A percentile compares a stretch with the other conserved stretches of the same genome.
phyloP scores from a whole-genome alignment of 2,113 vertebrate genomes.

The Equus quagga region DNA sequence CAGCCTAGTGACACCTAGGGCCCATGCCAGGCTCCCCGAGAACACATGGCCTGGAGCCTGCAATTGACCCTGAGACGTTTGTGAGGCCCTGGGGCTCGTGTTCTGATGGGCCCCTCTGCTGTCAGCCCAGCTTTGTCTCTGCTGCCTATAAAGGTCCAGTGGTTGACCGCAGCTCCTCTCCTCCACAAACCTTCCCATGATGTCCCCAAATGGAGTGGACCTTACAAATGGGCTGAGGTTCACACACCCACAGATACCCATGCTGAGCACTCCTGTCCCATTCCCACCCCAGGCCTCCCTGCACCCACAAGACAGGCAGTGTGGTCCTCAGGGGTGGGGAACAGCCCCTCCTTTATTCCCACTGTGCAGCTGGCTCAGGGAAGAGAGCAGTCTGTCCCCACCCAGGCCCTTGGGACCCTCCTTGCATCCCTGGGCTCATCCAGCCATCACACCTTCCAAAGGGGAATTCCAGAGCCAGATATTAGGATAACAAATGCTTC shows the following conservation, averaged over 20 bases:
- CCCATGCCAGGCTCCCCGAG: fast-evolving
- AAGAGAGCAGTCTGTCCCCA: neutral
- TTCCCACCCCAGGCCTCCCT: neutral
- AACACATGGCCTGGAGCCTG: neutral
- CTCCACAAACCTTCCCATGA: fast-evolving
- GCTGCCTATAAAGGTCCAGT: neutral
- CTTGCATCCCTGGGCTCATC: neutral
- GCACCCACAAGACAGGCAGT: neutral
- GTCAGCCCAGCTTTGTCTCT: no score
- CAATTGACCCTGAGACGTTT: neutral
- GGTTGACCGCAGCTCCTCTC: neutral
- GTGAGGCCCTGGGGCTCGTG: neutral
- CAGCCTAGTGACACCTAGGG: no score
- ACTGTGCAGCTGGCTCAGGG: neutral
- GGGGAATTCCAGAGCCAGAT: neutral
- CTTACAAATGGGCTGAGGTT: no score
- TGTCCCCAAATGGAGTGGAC: neutral
- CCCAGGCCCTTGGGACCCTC: neutral
- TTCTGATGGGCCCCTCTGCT: neutral
- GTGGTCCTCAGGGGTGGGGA: neutral
- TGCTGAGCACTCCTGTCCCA: neutral
- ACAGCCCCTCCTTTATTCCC: neutral
- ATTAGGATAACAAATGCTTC: neutral
- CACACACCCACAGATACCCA: neutral
- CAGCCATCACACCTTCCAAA: neutral